These are phyloP conservation scores for Ammospiza caudacuta DNA, from an alignment of 2,113 vertebrate genomes.

Conservation along the genomic window DNA sequence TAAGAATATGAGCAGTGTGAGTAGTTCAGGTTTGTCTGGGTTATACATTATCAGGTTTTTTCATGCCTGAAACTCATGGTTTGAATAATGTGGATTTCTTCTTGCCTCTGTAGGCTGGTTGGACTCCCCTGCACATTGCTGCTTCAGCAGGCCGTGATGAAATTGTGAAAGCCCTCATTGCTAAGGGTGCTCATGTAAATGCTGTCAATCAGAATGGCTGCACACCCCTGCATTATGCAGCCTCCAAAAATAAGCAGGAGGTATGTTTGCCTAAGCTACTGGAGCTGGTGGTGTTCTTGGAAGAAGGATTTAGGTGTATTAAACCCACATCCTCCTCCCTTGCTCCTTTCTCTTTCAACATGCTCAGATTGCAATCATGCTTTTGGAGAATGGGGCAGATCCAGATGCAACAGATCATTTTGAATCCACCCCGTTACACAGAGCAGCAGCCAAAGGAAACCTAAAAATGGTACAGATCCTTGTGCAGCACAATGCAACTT, in stretches of 20 bases:
- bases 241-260: conserved; percentile 94
- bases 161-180: conserved; percentile 87
- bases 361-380: conserved; percentile 87
- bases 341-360: neutral
- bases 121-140: conserved; percentile 95
- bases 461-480: conserved; percentile 91
- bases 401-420: conserved; percentile 90
- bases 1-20: neutral
- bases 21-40: neutral
- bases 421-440: conserved; percentile 90
- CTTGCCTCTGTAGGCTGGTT: conserved; percentile 79
- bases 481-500: conserved; percentile 89
- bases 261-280: conserved; percentile 51
- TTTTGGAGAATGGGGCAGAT: conserved; percentile 89
- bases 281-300: neutral
- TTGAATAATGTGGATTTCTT: neutral
- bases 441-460: conserved; percentile 94
- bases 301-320: neutral
- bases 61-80: neutral
- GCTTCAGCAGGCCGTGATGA: conserved; percentile 93
- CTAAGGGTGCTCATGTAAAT: conserved; percentile 90
- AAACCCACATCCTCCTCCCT: neutral
- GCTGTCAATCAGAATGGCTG: conserved; percentile 93
- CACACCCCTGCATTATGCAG: conserved; percentile 93
- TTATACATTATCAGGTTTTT: neutral